Evolutionary conservation across 2,113 vertebrate species (phyloP).

Genomic region (Lepisosteus osseus): DNA sequence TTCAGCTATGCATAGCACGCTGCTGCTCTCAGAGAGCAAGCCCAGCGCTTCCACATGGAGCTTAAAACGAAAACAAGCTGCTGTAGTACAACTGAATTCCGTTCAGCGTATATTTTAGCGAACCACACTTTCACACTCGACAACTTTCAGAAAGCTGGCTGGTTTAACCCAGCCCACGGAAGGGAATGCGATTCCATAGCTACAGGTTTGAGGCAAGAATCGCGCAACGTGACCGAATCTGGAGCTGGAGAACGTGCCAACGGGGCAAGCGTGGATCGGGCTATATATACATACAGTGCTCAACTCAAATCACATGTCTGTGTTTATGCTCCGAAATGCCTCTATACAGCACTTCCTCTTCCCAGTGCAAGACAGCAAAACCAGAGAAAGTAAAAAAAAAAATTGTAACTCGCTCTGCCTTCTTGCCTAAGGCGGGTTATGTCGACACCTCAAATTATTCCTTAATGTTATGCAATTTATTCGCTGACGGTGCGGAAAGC

Average conservation of each 20-base stretch:
- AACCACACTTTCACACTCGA: neutral
- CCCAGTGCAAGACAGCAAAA: neutral
- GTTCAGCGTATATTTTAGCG: neutral
- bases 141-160: neutral
- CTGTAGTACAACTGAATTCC: neutral
- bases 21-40: too few relatives aligned
- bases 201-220: neutral
- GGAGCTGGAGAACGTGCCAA: neutral
- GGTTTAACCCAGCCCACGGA: conserved; percentile 6
- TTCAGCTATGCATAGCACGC: too few relatives aligned
- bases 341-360: neutral
- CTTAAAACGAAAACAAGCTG: neutral
- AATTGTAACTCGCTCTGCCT: neutral
- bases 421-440: conserved; percentile 5
- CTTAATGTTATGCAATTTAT: too few relatives aligned
- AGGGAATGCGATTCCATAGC: neutral
- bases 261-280: neutral
- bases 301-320: conserved; percentile 9
- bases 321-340: conserved; percentile 4
- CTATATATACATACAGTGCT: neutral
- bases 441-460: neutral
- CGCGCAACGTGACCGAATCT: neutral
- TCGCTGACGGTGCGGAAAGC: too few relatives aligned
- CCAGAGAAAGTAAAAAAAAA: too few relatives aligned
- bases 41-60: neutral